phyloP scores from a whole-genome alignment of 1,140 invertebrate genomes.

The Luehdorfia chinensis region DNA sequence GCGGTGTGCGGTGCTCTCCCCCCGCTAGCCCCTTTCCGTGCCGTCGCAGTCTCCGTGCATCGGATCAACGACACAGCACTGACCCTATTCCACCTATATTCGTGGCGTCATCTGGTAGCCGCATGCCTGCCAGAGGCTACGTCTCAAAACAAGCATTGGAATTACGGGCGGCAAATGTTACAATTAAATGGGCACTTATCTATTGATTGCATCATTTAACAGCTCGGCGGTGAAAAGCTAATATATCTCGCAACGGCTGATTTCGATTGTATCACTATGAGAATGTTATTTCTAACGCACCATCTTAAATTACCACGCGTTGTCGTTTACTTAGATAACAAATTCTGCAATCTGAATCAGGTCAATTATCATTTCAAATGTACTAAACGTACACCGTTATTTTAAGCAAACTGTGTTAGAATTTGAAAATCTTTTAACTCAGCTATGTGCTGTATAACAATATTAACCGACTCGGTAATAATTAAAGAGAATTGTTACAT shows the following conservation, averaged over 20 bases:
- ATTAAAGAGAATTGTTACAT: too few species aligned
- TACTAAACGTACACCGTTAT: not conserved
- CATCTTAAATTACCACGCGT: not conserved
- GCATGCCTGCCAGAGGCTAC: slow-evolving; percentile 54
- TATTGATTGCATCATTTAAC: slow-evolving; percentile 52
- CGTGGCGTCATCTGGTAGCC: slow-evolving; percentile 70
- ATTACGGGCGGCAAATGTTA: slow-evolving; percentile 43
- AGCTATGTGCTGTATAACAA: too few species aligned
- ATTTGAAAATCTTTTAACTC: too few species aligned
- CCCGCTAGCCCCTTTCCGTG: slow-evolving; percentile 26
- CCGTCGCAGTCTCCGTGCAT: slow-evolving; percentile 41
- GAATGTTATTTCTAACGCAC: slow-evolving; percentile 1
- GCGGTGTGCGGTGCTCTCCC: slow-evolving; percentile 11
- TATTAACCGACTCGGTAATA: too few species aligned
- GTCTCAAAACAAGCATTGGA: slow-evolving; percentile 56
- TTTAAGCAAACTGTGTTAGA: slow-evolving; percentile 3
- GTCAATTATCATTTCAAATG: not conserved
- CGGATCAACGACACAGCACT: slow-evolving; percentile 69
- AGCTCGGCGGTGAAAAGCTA: slow-evolving; percentile 23
- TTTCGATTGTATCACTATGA: slow-evolving; percentile 2
- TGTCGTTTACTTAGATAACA: slow-evolving; percentile 3
- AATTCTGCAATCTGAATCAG: not conserved
- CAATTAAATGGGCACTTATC: slow-evolving; percentile 50
- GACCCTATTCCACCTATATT: slow-evolving; percentile 68
- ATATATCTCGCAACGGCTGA: slow-evolving; percentile 6